Evolutionary conservation across 2,797 vertebrate species (phyloP).

Genomic region (Buphagus erythrorhynchus): DNA sequence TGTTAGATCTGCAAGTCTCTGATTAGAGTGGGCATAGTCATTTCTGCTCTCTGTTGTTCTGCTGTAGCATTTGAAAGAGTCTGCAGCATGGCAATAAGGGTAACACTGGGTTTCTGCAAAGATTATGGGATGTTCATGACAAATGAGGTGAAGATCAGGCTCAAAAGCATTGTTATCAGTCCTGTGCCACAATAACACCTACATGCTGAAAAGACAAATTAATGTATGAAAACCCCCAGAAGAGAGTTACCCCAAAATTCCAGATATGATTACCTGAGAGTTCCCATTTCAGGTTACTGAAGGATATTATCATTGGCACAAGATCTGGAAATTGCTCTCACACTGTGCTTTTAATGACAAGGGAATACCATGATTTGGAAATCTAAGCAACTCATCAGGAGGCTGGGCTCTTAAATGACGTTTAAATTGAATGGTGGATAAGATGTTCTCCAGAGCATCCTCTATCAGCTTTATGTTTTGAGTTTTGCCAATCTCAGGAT

Average conservation of each 20-base stretch:
- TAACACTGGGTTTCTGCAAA: background rate
- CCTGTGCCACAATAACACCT: background rate
- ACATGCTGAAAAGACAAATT: background rate
- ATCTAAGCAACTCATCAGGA: constrained; percentile 37
- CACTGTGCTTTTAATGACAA: constrained; percentile 33
- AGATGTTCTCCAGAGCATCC: constrained; percentile 26
- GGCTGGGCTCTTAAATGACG: constrained; percentile 13
- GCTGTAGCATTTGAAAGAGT: background rate
- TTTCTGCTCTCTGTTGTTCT: background rate
- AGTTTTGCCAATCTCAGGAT: constrained; percentile 22
- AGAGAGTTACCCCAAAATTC: background rate
- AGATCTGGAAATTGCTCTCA: background rate
- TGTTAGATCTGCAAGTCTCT: background rate
- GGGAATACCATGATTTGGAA: background rate
- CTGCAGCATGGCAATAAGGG: background rate
- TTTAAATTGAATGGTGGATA: constrained; percentile 46
- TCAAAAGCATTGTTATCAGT: background rate
- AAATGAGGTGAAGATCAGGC: background rate
- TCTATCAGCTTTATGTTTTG: constrained; percentile 48
- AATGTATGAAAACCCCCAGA: background rate
- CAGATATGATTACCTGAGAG: background rate
- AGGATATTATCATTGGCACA: background rate
- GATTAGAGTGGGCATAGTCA: background rate
- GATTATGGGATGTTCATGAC: background rate
- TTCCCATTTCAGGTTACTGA: background rate